Percentiles rank a stretch among this genome's conserved stretches.
Conservation (phyloP, 2,888 invertebrate species). For the Lepidocyrtoides sp. region DNA sequence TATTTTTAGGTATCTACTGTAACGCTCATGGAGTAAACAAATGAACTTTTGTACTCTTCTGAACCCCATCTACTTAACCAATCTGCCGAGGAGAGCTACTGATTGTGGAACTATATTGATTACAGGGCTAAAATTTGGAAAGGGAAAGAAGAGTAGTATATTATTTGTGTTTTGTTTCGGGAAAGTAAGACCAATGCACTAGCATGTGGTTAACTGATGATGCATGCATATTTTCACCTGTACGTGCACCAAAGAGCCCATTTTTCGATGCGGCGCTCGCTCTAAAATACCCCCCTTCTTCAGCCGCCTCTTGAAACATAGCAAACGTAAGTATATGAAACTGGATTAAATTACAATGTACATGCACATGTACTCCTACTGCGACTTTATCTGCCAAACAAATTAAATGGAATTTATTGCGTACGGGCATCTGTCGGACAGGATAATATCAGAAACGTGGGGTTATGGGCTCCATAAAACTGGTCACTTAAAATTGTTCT, state of each 20-base stretch:
- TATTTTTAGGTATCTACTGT: no score
- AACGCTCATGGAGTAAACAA: no score
- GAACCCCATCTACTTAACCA: no score
- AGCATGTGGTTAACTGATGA: no score
- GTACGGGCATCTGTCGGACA: neutral
- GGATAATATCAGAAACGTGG: neutral
- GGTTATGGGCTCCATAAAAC: neutral
- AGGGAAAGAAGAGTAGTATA: no score
- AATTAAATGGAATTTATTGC: slow-evolving; percentile 11
- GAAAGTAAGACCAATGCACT: neutral
- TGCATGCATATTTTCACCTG: slow-evolving; percentile 26
- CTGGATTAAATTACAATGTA: slow-evolving; percentile 2
- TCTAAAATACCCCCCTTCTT: no score
- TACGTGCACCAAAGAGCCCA: neutral
- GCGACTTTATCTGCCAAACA: neutral
- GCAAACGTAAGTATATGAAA: neutral
- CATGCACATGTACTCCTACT: neutral
- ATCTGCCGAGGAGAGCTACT: no score
- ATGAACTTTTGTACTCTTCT: no score
- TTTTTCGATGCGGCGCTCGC: neutral
- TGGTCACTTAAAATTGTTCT: neutral
- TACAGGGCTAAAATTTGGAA: neutral
- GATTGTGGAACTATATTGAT: neutral
- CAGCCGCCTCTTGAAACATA: neutral
- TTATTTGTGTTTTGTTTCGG: slow-evolving; percentile 56